Conservation (phyloP, 2,797 vertebrate species). For the Takifugu ocellatus region DNA sequence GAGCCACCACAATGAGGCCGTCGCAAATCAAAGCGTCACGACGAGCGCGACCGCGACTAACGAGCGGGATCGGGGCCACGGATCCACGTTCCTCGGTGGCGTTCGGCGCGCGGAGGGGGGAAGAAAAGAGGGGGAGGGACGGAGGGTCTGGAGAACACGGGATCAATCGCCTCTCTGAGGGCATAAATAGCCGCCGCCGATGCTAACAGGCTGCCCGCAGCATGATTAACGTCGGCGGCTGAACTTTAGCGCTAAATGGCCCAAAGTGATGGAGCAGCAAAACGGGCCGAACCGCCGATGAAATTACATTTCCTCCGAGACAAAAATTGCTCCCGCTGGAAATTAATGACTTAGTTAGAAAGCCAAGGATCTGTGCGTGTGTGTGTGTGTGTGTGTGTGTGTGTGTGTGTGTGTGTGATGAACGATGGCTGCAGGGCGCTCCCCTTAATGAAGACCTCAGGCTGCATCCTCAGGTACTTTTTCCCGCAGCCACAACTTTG, state of each 20-base stretch:
- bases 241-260: slow-evolving; percentile 46
- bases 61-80: slow-evolving; percentile 68
- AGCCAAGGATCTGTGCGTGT: slow-evolving; percentile 4
- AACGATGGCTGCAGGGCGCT: background rate
- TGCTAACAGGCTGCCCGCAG: slow-evolving; percentile 40
- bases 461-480: too few relatives aligned
- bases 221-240: slow-evolving; percentile 47
- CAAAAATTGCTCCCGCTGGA: slow-evolving; percentile 47
- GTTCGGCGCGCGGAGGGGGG: slow-evolving; percentile 8
- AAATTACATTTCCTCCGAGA: slow-evolving; percentile 43
- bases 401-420: background rate
- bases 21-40: slow-evolving; percentile 79
- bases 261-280: slow-evolving; percentile 36
- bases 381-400: slow-evolving; percentile 4
- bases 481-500: too few relatives aligned
- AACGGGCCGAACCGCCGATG: slow-evolving; percentile 42
- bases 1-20: slow-evolving; percentile 59
- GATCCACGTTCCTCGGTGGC: slow-evolving; percentile 72
- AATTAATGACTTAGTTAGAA: slow-evolving; percentile 47
- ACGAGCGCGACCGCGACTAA: slow-evolving; percentile 75
- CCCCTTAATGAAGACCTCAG: too few relatives aligned
- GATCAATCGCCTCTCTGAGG: slow-evolving; percentile 31
- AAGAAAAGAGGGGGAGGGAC: slow-evolving; percentile 22
- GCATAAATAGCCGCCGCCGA: slow-evolving; percentile 35
- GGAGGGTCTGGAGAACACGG: slow-evolving; percentile 17